Conservation (phyloP, 64 coral and sea anemone species). For the Montipora cactus region DNA sequence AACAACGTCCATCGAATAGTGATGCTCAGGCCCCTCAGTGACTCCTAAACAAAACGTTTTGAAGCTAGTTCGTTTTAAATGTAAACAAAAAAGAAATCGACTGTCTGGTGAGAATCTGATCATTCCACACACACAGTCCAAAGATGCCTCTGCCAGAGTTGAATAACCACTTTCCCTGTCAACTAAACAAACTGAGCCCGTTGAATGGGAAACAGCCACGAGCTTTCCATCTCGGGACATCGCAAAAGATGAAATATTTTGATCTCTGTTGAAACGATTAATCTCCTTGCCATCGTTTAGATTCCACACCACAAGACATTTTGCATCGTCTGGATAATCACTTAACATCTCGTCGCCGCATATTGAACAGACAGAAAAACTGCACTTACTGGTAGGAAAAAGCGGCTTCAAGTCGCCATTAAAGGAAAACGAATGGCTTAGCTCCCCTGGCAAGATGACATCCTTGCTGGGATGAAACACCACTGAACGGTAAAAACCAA, state of each 20-base stretch:
- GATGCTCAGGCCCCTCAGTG: too few relatives aligned
- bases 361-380: not conserved
- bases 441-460: conserved; percentile 4
- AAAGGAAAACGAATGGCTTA: not conserved
- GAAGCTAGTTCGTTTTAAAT: too few relatives aligned
- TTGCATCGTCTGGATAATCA: not conserved
- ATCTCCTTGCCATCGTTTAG: not conserved
- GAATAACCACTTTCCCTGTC: not conserved
- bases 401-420: not conserved
- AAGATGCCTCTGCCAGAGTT: not conserved
- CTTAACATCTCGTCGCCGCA: not conserved
- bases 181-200: too few relatives aligned
- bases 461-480: conserved; percentile 31
- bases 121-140: not conserved
- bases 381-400: not conserved
- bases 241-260: not conserved
- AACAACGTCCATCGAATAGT: too few relatives aligned
- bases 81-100: not conserved
- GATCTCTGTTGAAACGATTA: not conserved
- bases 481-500: not conserved
- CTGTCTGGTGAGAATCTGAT: not conserved
- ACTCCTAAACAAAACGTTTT: too few relatives aligned
- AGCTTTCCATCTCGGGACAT: too few relatives aligned
- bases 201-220: too few relatives aligned
- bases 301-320: conserved; percentile 2